Percentiles rank a stretch among this genome's conserved stretches.
phyloP scores from a whole-genome alignment of 1,140 invertebrate species.

The Nephila pilipes region DNA sequence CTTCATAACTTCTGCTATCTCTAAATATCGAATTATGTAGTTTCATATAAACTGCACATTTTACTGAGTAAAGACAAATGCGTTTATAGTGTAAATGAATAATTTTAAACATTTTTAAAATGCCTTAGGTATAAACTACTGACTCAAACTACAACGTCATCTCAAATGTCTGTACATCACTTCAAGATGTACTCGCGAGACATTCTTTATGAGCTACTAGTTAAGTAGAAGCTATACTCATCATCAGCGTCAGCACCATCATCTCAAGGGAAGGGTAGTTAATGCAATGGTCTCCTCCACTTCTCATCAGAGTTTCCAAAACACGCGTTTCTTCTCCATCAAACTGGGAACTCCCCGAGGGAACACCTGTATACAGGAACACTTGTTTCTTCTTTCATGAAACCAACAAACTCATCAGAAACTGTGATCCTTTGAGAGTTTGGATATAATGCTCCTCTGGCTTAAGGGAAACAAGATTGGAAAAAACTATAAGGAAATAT shows the following conservation, averaged over 20 bases:
- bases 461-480: background rate
- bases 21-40: too few species aligned
- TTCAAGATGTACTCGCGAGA: too few species aligned
- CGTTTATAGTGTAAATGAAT: too few species aligned
- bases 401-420: slow-evolving; percentile 16
- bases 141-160: too few species aligned
- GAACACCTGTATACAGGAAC: slow-evolving; percentile 7
- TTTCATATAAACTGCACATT: too few species aligned
- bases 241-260: background rate
- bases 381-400: background rate
- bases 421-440: background rate
- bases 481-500: background rate
- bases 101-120: too few species aligned
- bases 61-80: too few species aligned
- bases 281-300: background rate
- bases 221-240: too few species aligned
- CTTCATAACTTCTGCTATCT: too few species aligned
- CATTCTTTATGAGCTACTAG: too few species aligned
- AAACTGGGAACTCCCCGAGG: background rate
- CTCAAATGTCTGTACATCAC: too few species aligned
- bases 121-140: too few species aligned
- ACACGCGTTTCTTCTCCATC: background rate
- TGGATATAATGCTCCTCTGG: background rate
- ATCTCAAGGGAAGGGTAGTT: background rate
- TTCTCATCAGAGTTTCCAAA: background rate